These are phyloP conservation scores for Potorous gilbertii DNA, from an alignment of 2,797 vertebrate genomes.

Conservation along the genomic window DNA sequence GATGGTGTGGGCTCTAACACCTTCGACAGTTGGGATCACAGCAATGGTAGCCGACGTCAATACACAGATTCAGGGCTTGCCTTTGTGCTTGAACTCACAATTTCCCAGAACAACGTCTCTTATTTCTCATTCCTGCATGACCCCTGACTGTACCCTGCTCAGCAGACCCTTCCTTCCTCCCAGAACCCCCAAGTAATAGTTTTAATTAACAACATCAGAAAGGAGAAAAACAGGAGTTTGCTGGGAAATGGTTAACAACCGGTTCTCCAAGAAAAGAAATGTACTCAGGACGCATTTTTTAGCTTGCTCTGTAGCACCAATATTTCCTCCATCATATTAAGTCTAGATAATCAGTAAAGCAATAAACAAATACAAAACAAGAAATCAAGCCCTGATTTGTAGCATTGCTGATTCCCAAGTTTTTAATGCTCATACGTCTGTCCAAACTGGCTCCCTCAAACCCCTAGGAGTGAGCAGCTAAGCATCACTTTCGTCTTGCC, in stretches of 20 bases:
- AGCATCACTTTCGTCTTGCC: neutral
- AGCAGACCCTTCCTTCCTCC: neutral
- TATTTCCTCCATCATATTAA: neutral
- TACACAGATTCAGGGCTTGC: neutral
- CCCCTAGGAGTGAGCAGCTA: neutral
- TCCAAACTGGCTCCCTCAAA: neutral
- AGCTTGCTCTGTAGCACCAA: neutral
- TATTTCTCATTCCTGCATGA: neutral
- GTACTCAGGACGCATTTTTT: neutral
- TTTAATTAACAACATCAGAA: neutral
- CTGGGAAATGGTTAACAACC: neutral
- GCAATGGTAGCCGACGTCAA: neutral
- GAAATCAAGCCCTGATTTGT: neutral
- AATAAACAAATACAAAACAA: neutral
- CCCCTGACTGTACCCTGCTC: neutral
- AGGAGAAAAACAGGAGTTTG: neutral
- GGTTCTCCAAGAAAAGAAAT: neutral
- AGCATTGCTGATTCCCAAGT: neutral
- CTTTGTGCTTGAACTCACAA: neutral
- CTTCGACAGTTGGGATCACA: neutral
- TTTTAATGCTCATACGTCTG: neutral
- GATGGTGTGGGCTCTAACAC: neutral
- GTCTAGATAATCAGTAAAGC: neutral
- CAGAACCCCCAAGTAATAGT: neutral
- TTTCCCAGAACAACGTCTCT: neutral